Evolutionary conservation across 1,140 invertebrate genomes (phyloP).

Genomic region (Macrotrachela quadricornifera): DNA sequence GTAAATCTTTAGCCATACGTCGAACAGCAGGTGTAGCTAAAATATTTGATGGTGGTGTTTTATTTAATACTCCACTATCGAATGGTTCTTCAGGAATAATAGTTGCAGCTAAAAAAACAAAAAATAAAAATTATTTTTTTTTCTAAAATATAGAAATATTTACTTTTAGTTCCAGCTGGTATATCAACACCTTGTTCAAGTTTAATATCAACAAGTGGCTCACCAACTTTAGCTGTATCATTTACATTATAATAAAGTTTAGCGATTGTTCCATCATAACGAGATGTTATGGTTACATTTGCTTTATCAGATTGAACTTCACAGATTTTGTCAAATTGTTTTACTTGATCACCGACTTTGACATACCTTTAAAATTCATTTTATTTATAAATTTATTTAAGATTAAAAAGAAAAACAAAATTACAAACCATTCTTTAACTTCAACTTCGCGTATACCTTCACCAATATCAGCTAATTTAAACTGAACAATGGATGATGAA

Average conservation of each 20-base stretch:
- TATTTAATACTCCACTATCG: background rate
- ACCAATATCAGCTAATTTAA: conserved; percentile 91
- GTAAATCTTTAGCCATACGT: conserved; percentile 67
- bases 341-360: conserved; percentile 71
- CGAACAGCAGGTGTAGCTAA: conserved; percentile 80
- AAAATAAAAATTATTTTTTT: background rate
- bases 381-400: no score
- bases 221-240: conserved; percentile 64
- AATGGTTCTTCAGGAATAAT: no score
- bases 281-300: conserved; percentile 85
- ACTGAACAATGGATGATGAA: conserved; percentile 37
- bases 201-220: conserved; percentile 72
- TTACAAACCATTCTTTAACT: conserved; percentile 66
- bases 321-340: conserved; percentile 91
- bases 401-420: no score
- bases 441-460: conserved; percentile 93
- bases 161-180: no score
- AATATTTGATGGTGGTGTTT: conserved; percentile 34
- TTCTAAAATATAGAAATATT: background rate
- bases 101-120: no score
- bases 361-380: conserved; percentile 43
- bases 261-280: conserved; percentile 69
- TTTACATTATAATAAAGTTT: conserved; percentile 65
- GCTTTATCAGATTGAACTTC: conserved; percentile 99
- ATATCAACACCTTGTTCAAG: conserved; percentile 18